phyloP scores from a whole-genome alignment of 2,888 invertebrate genomes.

The Synanthedon formicaeformis region DNA sequence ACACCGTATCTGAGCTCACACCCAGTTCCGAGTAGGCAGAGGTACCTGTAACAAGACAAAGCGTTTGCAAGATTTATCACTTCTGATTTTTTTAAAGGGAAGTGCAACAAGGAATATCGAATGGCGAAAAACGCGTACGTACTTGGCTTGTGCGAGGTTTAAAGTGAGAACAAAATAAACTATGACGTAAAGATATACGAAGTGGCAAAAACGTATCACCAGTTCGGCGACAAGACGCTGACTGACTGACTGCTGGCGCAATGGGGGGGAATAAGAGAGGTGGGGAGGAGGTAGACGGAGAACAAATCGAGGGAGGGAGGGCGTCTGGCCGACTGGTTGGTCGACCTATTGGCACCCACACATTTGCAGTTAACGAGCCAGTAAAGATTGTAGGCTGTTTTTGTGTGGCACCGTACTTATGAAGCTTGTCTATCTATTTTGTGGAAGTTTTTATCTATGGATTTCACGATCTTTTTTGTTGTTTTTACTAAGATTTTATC shows the following conservation, averaged over 20 bases:
- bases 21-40: slow-evolving; percentile 50
- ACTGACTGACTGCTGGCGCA: slow-evolving; percentile 46
- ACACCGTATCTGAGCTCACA: slow-evolving; percentile 65
- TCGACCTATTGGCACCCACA: slow-evolving; percentile 62
- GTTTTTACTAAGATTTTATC: background rate
- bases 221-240: slow-evolving; percentile 37
- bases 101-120: slow-evolving; percentile 13
- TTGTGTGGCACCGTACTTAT: slow-evolving; percentile 30
- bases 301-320: slow-evolving; percentile 59
- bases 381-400: slow-evolving; percentile 41
- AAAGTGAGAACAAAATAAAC: slow-evolving; percentile 51
- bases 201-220: slow-evolving; percentile 23
- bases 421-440: slow-evolving; percentile 9
- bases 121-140: slow-evolving; percentile 22
- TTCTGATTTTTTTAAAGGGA: slow-evolving; percentile 14
- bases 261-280: slow-evolving; percentile 29
- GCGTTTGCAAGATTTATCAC: slow-evolving; percentile 46
- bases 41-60: slow-evolving; percentile 69
- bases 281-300: slow-evolving; percentile 34
- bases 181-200: slow-evolving; percentile 51
- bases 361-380: slow-evolving; percentile 34
- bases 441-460: background rate
- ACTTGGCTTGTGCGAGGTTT: slow-evolving; percentile 36
- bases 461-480: too few species aligned
- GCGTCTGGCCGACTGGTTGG: slow-evolving; percentile 66